phyloP scores from a whole-genome alignment of 1,140 invertebrate species.

The Venustaconcha ellipsiformis region DNA sequence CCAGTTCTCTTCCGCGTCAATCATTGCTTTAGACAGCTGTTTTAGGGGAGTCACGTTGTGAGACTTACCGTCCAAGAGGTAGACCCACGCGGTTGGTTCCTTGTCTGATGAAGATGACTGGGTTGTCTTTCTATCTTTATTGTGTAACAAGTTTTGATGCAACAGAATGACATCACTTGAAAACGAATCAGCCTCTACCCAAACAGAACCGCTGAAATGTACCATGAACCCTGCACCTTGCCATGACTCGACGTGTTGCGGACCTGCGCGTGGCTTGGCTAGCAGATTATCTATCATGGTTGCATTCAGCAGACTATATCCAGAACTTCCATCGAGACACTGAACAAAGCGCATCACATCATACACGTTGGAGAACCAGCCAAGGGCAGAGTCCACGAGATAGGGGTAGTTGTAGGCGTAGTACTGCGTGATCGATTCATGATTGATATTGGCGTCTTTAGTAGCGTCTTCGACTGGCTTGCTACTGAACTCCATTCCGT shows the following conservation, averaged over 20 bases:
- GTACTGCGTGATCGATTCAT: slow-evolving; percentile 37
- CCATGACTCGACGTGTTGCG: slow-evolving; percentile 39
- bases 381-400: slow-evolving; percentile 53
- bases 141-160: slow-evolving; percentile 32
- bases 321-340: slow-evolving; percentile 46
- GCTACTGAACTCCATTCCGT: slow-evolving; percentile 22
- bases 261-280: slow-evolving; percentile 26
- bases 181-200: slow-evolving; percentile 53
- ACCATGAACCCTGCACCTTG: slow-evolving; percentile 49
- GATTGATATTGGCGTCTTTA: slow-evolving; percentile 17
- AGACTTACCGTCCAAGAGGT: slow-evolving; percentile 48
- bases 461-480: slow-evolving; percentile 18
- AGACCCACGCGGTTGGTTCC: slow-evolving; percentile 41
- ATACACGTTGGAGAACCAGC: slow-evolving; percentile 61
- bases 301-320: slow-evolving; percentile 47
- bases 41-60: slow-evolving; percentile 40
- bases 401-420: slow-evolving; percentile 38
- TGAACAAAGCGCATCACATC: slow-evolving; percentile 56
- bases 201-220: slow-evolving; percentile 45
- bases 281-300: slow-evolving; percentile 36
- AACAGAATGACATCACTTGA: slow-evolving; percentile 55
- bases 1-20: slow-evolving; percentile 39
- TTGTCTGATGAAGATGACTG: neutral
- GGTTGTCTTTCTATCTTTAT: no score
- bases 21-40: slow-evolving; percentile 39